phyloP scores from a whole-genome alignment of 2,888 invertebrate genomes.

The Cheilosia soror region DNA sequence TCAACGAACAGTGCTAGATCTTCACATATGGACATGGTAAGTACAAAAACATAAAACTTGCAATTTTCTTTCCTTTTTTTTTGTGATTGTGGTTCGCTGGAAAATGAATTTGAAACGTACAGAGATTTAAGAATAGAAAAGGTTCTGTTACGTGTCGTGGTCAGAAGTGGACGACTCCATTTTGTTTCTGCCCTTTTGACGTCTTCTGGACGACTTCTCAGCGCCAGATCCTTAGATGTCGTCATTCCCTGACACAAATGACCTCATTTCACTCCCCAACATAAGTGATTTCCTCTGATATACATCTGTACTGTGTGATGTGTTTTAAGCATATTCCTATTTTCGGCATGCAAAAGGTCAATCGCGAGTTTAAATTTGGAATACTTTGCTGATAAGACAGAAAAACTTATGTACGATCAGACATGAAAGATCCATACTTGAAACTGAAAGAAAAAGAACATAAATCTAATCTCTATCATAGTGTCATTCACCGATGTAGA shows the following conservation, averaged over 20 bases:
- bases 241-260: constrained; percentile 23
- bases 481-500: constrained; percentile 54
- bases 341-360: constrained; percentile 69
- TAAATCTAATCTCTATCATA: constrained; percentile 43
- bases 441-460: constrained; percentile 36
- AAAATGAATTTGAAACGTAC: neutral
- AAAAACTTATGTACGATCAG: neutral
- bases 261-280: constrained; percentile 54
- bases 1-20: constrained; percentile 42
- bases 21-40: constrained; percentile 63
- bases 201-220: neutral
- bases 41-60: constrained; percentile 9
- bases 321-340: constrained; percentile 53
- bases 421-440: constrained; percentile 9
- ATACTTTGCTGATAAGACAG: constrained; percentile 64
- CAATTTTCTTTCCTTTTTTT: constrained; percentile 12
- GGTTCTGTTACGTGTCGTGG: neutral
- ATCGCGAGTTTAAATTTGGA: constrained; percentile 63
- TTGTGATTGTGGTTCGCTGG: constrained; percentile 58
- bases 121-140: neutral
- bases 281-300: constrained; percentile 7
- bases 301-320: constrained; percentile 25
- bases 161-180: constrained; percentile 14
- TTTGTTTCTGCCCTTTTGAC: constrained; percentile 11
- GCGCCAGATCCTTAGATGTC: constrained; percentile 14